Percentiles rank a stretch among this genome's conserved stretches.
Evolutionary conservation across 1,140 invertebrate species (phyloP).

Genomic region (Periplaneta americana): DNA sequence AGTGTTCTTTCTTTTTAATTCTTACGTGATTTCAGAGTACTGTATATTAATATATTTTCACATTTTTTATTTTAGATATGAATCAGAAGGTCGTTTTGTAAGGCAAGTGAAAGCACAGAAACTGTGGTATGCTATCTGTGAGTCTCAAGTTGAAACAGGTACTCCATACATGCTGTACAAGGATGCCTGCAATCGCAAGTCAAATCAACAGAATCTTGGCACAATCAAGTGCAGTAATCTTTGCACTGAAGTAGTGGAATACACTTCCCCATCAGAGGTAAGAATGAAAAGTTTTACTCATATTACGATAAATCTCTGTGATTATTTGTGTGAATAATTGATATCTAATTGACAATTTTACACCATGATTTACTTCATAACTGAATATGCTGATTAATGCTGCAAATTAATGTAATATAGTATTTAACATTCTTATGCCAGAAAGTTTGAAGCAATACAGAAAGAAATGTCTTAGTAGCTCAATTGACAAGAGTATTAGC

Average conservation of each 20-base stretch:
- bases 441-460: no score
- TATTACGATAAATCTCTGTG: no score
- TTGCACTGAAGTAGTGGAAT: conserved; percentile 97
- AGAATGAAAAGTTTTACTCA: not conserved
- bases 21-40: conserved; percentile 20
- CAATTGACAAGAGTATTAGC: no score
- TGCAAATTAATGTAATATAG: no score
- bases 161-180: conserved; percentile 98
- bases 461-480: no score
- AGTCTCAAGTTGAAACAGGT: conserved; percentile 96
- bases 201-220: conserved; percentile 97
- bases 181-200: conserved; percentile 95
- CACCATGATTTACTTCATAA: no score
- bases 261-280: conserved; percentile 83
- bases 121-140: conserved; percentile 92
- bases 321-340: no score
- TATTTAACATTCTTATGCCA: no score
- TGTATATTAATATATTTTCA: no score
- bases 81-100: conserved; percentile 39
- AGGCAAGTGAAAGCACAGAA: conserved; percentile 69
- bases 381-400: no score
- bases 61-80: no score
- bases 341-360: no score
- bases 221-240: conserved; percentile 98
- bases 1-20: not conserved